These are phyloP conservation scores for Sebastes miniatus DNA, from an alignment of 2,797 vertebrate genomes.

Conservation along the genomic window DNA sequence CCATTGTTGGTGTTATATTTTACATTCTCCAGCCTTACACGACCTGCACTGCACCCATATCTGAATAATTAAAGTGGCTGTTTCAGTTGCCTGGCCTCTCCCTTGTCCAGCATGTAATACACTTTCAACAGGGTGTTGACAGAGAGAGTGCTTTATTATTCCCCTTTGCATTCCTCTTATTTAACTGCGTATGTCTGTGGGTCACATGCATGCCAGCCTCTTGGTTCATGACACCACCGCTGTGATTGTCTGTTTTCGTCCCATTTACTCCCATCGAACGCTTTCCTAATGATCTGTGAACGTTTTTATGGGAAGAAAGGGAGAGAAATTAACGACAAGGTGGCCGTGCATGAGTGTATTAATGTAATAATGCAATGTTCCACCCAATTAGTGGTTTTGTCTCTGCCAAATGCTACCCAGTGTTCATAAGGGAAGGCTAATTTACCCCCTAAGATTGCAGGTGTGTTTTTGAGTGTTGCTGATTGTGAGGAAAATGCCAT, in stretches of 20 bases:
- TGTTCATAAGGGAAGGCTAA: not conserved
- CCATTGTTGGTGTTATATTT: conserved; percentile 1
- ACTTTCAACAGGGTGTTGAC: conserved; percentile 51
- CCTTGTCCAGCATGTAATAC: conserved; percentile 52
- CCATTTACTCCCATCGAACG: not conserved
- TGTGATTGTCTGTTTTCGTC: not conserved
- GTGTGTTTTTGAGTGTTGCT: not conserved
- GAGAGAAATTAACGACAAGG: not conserved
- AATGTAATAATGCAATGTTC: not conserved
- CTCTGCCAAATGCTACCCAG: not conserved
- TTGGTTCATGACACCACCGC: not conserved
- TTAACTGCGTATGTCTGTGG: not conserved
- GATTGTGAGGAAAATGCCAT: not conserved
- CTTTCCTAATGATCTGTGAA: not conserved
- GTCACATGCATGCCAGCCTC: not conserved
- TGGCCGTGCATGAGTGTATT: not conserved
- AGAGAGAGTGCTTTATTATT: conserved; percentile 21
- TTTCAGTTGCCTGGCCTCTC: conserved; percentile 64
- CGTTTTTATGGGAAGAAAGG: not conserved
- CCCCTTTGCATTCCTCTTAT: not conserved
- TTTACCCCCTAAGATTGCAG: not conserved
- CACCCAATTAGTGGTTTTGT: not conserved
- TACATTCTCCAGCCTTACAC: not conserved
- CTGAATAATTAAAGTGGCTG: conserved; percentile 78
- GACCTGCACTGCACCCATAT: conserved; percentile 33